Percentiles rank a stretch among this genome's conserved stretches.
phyloP scores from a whole-genome alignment of 2,113 vertebrate genomes.

The Phaethornis superciliosus region DNA sequence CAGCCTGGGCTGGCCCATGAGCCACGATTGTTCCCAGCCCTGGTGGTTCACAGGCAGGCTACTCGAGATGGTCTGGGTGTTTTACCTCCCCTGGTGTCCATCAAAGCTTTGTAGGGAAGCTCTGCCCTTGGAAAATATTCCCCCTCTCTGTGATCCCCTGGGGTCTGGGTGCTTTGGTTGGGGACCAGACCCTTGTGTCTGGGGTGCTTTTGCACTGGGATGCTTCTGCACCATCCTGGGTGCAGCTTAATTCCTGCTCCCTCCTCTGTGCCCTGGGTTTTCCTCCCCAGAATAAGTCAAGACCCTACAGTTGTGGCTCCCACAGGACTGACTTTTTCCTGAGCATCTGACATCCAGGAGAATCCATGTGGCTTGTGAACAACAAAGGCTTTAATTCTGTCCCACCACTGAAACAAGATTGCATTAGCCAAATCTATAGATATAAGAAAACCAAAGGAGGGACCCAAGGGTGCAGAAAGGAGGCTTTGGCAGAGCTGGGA shows the following conservation, averaged over 20 bases:
- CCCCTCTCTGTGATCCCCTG: rapidly evolving
- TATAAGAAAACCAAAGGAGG: not conserved
- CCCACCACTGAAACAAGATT: not conserved
- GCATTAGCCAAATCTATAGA: not conserved
- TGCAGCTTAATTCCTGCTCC: not conserved
- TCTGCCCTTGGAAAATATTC: not conserved
- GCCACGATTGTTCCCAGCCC: not conserved
- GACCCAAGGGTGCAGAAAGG: not conserved
- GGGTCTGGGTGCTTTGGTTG: not conserved
- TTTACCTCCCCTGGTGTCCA: not conserved
- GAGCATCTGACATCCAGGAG: not conserved
- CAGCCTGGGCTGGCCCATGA: not conserved
- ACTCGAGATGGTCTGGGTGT: rapidly evolving
- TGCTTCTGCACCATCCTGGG: not conserved
- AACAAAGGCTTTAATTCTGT: not conserved
- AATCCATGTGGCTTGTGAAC: rapidly evolving
- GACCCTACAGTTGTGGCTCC: rapidly evolving
- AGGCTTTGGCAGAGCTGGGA: not conserved
- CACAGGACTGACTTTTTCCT: not conserved
- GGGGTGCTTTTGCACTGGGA: not conserved
- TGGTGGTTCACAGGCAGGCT: not conserved
- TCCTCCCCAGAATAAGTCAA: not conserved
- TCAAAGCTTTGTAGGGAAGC: not conserved
- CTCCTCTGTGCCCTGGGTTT: rapidly evolving
- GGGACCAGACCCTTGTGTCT: not conserved